Base-by-base conservation (phyloP, 2,888 invertebrate genomes). In the Drosophila ochracea region DNA sequence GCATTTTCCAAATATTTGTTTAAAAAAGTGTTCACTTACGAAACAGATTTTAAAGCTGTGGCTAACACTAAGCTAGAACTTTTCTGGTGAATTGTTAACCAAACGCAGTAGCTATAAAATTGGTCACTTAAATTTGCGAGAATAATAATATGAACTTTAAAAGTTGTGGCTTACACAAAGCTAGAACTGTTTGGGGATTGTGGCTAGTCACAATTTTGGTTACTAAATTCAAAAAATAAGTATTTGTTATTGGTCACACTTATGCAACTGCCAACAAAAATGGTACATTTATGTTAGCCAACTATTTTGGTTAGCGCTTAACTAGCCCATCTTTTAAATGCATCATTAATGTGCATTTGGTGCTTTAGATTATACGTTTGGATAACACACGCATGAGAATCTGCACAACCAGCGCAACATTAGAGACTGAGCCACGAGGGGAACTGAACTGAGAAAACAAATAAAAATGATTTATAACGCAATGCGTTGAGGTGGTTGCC, bases 381-480 rank as follows among this genome's bases (percentile, higher is more conserved):
- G 84, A 86, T 84, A 84, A 76, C 82, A 78, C 82, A 87, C 84
- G 84, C 84, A 87, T 80, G 84, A 73, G 87, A 87, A 75, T 80
- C 72, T 28, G 49, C 21, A 10, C 30, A 31, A 39, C 50, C 47
- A 39, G 53, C 41, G 57, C 71, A 81, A 69, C 85, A 82, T 88
- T 88, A 85, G 83, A 81, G 67, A 52, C 35, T 21, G 31, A 35
- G 59, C 25, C 9, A 37, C n/a, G 9, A 41, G 57, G 47, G 4
- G 47, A 47, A 25, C 47, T 47, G 47, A 25, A 47, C 13, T 25
- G 66, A 41, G 59, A 83, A 85, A 83, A 85, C 85, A 86, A 86
- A 86, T 86, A 86, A 88, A 86, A 86, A 86, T 86, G 85, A 86
- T 86, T 86, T 86, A 86, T 85, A 88, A 83, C 82, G 82, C 85